Base-by-base conservation (phyloP, 37 sponge, comb jelly and placozoan genomes). In the Ianthella basta region DNA sequence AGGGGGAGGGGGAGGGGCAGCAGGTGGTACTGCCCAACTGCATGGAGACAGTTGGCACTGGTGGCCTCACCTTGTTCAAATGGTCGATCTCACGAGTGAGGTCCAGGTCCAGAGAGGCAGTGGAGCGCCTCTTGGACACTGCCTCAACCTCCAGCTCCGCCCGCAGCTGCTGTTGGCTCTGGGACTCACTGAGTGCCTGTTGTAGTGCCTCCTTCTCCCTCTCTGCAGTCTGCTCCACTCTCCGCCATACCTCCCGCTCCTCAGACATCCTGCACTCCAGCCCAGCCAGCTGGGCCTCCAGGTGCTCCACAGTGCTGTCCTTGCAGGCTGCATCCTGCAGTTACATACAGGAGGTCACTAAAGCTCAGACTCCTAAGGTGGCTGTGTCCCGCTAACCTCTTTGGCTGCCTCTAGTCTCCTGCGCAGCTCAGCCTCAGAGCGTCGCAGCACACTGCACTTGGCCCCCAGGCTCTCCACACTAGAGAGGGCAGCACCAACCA, bases 141-240 rank as follows among this genome's bases (percentile, higher is more conserved):
- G n/a, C 25, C 63, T 61, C 63, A 23, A 4, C 10, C 27, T 61
- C 63, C n/a, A 29, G 2, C n/a, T 27, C 25, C 63, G 10, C 27
- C 4, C 63, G 12, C 27, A 2, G 4, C 63, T 61, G n/a, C 12
- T 61, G 4, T 12, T 61, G 63, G 59, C 16, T 19, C 8, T 3
- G 8, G 63, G 25, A 23, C n/a, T 61, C 63, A 23, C 27, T 23
- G 25, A 61, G 30, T 32, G 74, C 85, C 65, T 81, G 88, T 27
- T 55, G 35, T 18, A 60, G 68, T 44, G 65, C 50, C 39, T 72
- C 86, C 29, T 79, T 81, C 27, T 79, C 56, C 59, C 85, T 86
- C 73, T 87, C 85, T 16, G 32, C 21, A 20, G 63, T 68, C 60
- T 80, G 56, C 69, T 67, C 63, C 27, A 80, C 87, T 55, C 84